Percentiles rank a stretch among this genome's conserved stretches.
phyloP scores from a whole-genome alignment of 2,113 vertebrate genomes.

The Daboia siamensis region DNA sequence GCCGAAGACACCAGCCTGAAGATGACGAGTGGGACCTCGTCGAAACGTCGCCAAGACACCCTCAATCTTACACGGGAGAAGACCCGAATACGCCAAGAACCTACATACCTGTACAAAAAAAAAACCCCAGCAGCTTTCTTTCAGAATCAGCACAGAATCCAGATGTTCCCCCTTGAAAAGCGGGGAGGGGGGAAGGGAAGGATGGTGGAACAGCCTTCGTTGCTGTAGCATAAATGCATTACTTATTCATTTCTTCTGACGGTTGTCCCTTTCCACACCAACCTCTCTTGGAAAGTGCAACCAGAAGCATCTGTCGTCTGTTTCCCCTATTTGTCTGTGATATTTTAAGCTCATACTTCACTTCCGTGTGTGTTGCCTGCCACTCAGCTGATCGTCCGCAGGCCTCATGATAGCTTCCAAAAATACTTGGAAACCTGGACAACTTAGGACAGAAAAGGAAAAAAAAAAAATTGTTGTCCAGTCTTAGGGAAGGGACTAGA shows the following conservation, averaged over 20 bases:
- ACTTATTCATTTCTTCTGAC: slow-evolving; percentile 1
- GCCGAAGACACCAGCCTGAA: too few species aligned
- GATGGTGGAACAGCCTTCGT: neutral
- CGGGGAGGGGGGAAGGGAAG: neutral
- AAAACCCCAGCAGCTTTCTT: neutral
- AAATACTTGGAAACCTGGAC: slow-evolving; percentile 62
- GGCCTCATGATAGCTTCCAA: slow-evolving; percentile 60
- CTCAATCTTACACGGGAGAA: too few species aligned
- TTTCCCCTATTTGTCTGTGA: slow-evolving; percentile 38
- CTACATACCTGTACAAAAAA: neutral
- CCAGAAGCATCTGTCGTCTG: slow-evolving; percentile 36
- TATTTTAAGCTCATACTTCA: slow-evolving; percentile 71
- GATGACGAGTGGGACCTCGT: too few species aligned
- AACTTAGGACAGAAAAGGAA: slow-evolving; percentile 36
- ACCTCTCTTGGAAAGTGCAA: slow-evolving; percentile 5
- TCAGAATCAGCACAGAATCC: neutral
- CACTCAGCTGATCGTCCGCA: slow-evolving; percentile 66
- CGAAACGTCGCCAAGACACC: neutral
- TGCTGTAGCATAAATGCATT: neutral
- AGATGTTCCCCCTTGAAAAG: neutral
- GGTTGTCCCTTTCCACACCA: neutral
- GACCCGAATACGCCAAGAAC: too few species aligned
- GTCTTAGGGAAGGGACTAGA: neutral
- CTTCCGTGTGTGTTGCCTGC: slow-evolving; percentile 39
- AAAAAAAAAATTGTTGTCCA: slow-evolving; percentile 20